Base-by-base conservation (phyloP, 2,888 invertebrate species). In the Choristoneura rosaceana region DNA sequence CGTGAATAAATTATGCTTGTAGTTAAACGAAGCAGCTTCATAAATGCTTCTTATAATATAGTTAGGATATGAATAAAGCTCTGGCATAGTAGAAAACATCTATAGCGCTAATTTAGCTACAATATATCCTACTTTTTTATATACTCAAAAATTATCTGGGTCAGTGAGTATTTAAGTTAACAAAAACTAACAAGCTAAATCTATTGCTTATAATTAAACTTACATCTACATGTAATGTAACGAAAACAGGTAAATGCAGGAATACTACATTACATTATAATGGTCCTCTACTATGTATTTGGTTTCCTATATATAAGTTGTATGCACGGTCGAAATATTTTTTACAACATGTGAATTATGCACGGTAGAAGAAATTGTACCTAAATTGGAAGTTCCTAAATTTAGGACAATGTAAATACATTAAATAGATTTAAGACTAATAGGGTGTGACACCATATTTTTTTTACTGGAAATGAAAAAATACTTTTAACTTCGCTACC, bases 251-350 rank as follows among this genome's bases (percentile, higher is more conserved):
- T 64, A 63, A 38, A 58, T 68, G 41, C 43, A 12, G 41, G 68
- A 52, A 59, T 43, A 67, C 68, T 63, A 68, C 55, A 50, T 59
- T 74, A 74, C 73, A 74, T 76, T 74, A 74, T 74, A 76, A 80
- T 83, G 83, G 82, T 83, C 83, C 81, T 75, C 81, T 83, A 83
- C 80, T 79, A 80, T 82, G 76, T 81, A 83, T 79, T 80, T 68
- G 64, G 41, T 62, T 69, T 60, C 52, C 60, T 63, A 68, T 14
- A 64, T 63, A 59, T 59, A 25, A 52, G 10, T 68, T 61, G 62
- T 55, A 62, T 14, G 58, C 47, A 17, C 62, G 50, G 62, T 63
- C 38, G 62, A 71, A 71, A 58, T 62, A 68, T 60, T 62, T 67
- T 62, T 25, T 25, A 71, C 70, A 67, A 71, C 71, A 67, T 58